These are phyloP conservation scores for Thalassoma bifasciatum DNA, from an alignment of 2,113 vertebrate genomes.

Conservation along the genomic window DNA sequence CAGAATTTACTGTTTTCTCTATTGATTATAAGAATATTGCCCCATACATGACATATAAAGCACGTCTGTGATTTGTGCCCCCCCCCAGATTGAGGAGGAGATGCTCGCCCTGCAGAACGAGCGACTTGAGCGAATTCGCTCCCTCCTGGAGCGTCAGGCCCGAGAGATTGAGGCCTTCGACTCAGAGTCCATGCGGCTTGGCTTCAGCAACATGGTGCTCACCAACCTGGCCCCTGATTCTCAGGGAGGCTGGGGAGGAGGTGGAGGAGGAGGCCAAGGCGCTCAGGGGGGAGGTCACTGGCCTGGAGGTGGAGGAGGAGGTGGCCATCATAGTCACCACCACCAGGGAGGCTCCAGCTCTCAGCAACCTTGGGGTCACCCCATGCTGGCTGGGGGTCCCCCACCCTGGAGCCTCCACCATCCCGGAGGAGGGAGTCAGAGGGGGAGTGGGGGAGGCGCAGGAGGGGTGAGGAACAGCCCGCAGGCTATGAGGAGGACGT, in stretches of 20 bases:
- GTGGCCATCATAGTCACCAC: constrained; percentile 78
- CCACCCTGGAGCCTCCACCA: constrained; percentile 95
- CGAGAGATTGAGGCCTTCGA: constrained; percentile 93
- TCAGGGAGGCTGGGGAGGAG: constrained; percentile 89
- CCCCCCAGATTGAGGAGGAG: constrained; percentile 94
- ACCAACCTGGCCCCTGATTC: constrained; percentile 77
- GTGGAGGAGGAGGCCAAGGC: constrained; percentile 86
- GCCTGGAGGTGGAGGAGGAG: constrained; percentile 75
- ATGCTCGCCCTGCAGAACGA: constrained; percentile 96
- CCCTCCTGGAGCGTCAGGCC: constrained; percentile 89
- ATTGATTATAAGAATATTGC: not conserved
- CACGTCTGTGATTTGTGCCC: not conserved
- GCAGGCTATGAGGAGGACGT: constrained; percentile 94
- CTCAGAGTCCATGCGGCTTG: constrained; percentile 97
- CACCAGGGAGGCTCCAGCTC: constrained; percentile 91
- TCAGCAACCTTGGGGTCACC: constrained; percentile 94
- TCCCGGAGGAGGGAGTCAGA: constrained; percentile 89
- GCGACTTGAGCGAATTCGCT: constrained; percentile 95
- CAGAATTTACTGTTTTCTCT: not conserved
- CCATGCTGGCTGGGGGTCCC: constrained; percentile 91
- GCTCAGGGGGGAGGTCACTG: constrained; percentile 90
- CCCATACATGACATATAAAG: too few species aligned
- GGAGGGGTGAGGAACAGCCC: constrained; percentile 97
- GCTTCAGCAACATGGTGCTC: constrained; percentile 97
- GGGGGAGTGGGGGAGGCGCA: constrained; percentile 83